Conservation (phyloP, 2,113 vertebrate genomes). For the Dipodomys stephensi region DNA sequence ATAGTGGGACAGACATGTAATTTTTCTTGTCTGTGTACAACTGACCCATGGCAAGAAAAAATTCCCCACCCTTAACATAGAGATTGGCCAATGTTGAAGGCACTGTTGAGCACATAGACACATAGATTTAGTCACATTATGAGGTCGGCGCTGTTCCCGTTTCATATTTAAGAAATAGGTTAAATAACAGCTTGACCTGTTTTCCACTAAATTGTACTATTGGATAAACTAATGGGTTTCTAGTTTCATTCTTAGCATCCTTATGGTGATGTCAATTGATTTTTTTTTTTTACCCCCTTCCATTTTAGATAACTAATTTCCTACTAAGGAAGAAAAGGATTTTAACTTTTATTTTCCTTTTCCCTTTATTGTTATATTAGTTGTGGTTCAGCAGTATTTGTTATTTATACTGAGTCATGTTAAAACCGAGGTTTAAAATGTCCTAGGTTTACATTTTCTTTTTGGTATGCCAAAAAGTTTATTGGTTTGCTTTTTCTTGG, state of each 20-base stretch:
- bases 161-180: background rate
- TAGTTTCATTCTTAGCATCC: background rate
- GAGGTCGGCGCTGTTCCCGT: background rate
- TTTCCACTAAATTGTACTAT: background rate
- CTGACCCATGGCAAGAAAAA: no score
- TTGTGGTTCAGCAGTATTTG: background rate
- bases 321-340: background rate
- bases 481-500: background rate
- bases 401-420: background rate
- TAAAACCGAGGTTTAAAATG: background rate
- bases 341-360: background rate
- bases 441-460: background rate
- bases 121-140: background rate
- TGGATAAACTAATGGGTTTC: background rate
- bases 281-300: no score
- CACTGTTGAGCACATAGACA: background rate
- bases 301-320: background rate
- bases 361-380: background rate
- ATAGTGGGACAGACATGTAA: no score
- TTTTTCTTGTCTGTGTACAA: no score
- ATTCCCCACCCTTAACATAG: background rate
- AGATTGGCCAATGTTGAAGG: background rate
- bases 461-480: background rate
- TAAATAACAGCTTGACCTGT: background rate
- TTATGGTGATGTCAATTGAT: background rate